Conservation (phyloP, 1,140 invertebrate species). For the Zaprionus kolodkinae region DNA sequence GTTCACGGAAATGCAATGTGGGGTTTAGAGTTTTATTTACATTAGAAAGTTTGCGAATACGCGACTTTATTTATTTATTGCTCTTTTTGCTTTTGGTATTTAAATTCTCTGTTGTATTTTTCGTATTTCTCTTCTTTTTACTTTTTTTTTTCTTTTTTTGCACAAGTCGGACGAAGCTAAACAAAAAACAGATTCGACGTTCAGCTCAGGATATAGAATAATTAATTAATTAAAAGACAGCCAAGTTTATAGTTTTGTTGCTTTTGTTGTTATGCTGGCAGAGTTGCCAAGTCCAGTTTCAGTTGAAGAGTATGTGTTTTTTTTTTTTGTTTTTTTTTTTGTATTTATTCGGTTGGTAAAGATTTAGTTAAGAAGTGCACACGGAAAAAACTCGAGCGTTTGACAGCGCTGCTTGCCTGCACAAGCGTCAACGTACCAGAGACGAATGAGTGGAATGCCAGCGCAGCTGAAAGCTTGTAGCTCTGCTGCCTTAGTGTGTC, state of each 20-base stretch:
- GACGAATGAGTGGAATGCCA: conserved; percentile 77
- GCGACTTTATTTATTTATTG: conserved; percentile 56
- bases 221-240: not conserved
- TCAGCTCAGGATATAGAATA: conserved; percentile 21
- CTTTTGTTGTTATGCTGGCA: conserved; percentile 33
- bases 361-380: conserved; percentile 65
- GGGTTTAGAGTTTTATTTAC: conserved; percentile 55
- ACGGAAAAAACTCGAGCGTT: conserved; percentile 63
- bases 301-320: conserved; percentile 19
- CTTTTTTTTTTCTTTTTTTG: conserved; percentile 31
- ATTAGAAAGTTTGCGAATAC: conserved; percentile 36
- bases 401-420: conserved; percentile 63
- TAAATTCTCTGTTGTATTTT: conserved; percentile 26
- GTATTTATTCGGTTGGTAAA: conserved; percentile 28
- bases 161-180: conserved; percentile 42
- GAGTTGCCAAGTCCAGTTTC: conserved; percentile 42
- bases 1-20: conserved; percentile 43
- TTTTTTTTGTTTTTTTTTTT: conserved; percentile 13
- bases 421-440: conserved; percentile 69
- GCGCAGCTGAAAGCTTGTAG: conserved; percentile 61
- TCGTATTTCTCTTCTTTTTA: conserved; percentile 2
- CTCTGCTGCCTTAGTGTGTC: conserved; percentile 2
- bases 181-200: conserved; percentile 35
- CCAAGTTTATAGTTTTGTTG: conserved; percentile 16
- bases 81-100: conserved; percentile 35